These are phyloP conservation scores for Garrulus glandarius DNA, from an alignment of 2,797 vertebrate genomes.

Conservation along the genomic window DNA sequence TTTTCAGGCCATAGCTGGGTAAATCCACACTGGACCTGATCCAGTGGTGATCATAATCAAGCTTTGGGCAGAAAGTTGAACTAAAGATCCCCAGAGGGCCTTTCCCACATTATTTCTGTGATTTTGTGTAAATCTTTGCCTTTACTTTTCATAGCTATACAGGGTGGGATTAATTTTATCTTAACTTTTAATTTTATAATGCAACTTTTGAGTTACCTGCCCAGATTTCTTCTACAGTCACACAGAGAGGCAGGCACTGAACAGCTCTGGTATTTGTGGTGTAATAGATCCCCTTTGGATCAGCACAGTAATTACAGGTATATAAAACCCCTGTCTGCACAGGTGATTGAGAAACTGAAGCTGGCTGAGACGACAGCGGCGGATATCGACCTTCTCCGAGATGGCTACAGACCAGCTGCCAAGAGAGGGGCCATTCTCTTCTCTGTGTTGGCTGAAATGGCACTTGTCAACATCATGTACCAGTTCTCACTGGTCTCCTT, in stretches of 20 bases:
- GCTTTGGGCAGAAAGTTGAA: neutral
- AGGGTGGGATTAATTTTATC: neutral
- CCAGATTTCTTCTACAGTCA: neutral
- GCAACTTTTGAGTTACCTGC: neutral
- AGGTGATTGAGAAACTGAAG: constrained; percentile 93
- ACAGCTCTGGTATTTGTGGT: neutral
- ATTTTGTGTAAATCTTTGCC: neutral
- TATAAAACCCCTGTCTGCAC: neutral
- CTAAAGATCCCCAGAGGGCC: neutral
- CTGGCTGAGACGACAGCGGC: constrained; percentile 83
- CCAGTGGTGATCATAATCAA: neutral
- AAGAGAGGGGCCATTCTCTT: constrained; percentile 91
- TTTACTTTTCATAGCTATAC: neutral
- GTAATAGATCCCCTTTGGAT: neutral
- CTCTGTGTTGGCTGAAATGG: constrained; percentile 94
- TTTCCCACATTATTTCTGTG: neutral
- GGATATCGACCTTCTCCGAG: constrained; percentile 89
- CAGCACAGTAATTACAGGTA: neutral
- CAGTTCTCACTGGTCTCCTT: constrained; percentile 93
- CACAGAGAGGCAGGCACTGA: neutral
- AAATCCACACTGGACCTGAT: neutral
- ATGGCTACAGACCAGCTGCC: constrained; percentile 92
- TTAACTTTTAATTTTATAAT: neutral
- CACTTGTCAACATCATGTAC: constrained; percentile 94
- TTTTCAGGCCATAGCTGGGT: neutral